phyloP scores from a whole-genome alignment of 2,797 vertebrate genomes.

The Scyliorhinus canicula region DNA sequence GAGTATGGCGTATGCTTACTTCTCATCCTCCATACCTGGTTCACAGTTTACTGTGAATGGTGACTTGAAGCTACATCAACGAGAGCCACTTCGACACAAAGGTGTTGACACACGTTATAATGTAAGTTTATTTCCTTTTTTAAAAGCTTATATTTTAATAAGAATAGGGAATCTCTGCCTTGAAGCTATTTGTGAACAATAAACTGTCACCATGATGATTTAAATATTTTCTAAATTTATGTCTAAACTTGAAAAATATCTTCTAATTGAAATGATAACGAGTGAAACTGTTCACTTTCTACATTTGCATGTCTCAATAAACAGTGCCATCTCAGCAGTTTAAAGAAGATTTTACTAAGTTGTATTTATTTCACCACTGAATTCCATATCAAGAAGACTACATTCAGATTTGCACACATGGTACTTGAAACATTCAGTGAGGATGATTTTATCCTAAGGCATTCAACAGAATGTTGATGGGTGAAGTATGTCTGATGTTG shows the following conservation, averaged over 20 bases:
- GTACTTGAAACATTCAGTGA: too few relatives aligned
- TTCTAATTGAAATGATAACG: not conserved
- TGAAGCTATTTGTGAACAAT: not conserved
- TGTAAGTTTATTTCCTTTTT: conserved; percentile 56
- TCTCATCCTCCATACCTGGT: conserved; percentile 74
- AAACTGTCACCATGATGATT: not conserved
- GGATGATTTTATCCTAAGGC: not conserved
- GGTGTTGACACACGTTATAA: conserved; percentile 79
- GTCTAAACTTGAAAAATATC: not conserved
- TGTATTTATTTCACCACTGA: not conserved
- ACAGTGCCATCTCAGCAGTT: not conserved
- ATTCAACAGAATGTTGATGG: not conserved
- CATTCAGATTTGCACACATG: not conserved
- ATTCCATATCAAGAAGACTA: not conserved
- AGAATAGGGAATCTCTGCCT: not conserved
- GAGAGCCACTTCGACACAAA: conserved; percentile 66
- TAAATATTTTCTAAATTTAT: not conserved
- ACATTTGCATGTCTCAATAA: not conserved
- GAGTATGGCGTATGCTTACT: conserved; percentile 78
- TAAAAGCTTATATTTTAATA: not conserved
- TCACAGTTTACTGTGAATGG: conserved; percentile 74
- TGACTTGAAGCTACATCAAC: conserved; percentile 81
- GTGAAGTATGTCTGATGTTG: not conserved
- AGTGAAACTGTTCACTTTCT: not conserved
- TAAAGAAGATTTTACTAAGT: conserved; percentile 1